Percentiles rank a stretch among this genome's conserved stretches.
These are phyloP conservation scores for Scelioninae gen. 2 DNA, from an alignment of 2,888 invertebrate species.

Conservation along the genomic window DNA sequence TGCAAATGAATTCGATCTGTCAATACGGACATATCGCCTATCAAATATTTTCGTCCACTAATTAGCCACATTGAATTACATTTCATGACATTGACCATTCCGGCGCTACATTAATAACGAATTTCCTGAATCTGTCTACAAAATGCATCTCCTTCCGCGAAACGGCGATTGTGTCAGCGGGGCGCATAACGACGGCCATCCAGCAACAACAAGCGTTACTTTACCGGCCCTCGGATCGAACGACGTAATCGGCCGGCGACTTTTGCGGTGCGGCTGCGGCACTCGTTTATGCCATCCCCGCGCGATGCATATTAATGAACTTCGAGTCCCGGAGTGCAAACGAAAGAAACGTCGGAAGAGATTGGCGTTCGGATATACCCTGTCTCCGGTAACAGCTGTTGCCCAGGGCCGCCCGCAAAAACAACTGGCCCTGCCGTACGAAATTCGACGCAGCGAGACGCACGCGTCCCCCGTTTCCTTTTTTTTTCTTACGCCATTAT, in stretches of 20 bases:
- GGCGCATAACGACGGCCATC: no score
- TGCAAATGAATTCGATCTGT: no score
- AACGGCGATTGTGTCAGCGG: no score
- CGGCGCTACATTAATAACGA: no score
- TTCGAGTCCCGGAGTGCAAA: slow-evolving; percentile 34
- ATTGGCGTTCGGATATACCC: slow-evolving; percentile 56
- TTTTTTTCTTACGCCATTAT: slow-evolving; percentile 32
- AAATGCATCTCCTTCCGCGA: no score
- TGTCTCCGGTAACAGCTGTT: slow-evolving; percentile 58
- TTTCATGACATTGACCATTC: no score
- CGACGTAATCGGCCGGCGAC: slow-evolving; percentile 41
- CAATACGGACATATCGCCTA: no score
- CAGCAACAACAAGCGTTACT: no score
- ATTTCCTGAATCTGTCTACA: no score
- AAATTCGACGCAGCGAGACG: slow-evolving; percentile 31
- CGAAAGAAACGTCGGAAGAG: slow-evolving; percentile 58
- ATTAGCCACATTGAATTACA: no score
- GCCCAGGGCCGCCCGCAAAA: slow-evolving; percentile 57
- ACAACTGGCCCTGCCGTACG: slow-evolving; percentile 46
- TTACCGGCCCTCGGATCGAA: no score
- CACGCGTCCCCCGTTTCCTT: slow-evolving; percentile 1
- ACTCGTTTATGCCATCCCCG: slow-evolving; percentile 51
- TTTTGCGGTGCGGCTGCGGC: slow-evolving; percentile 38
- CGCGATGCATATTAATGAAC: slow-evolving; percentile 58
- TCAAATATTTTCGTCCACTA: slow-evolving; percentile 18